phyloP scores from a whole-genome alignment of 2,888 invertebrate species.

The Callyntrura guangdongensis region DNA sequence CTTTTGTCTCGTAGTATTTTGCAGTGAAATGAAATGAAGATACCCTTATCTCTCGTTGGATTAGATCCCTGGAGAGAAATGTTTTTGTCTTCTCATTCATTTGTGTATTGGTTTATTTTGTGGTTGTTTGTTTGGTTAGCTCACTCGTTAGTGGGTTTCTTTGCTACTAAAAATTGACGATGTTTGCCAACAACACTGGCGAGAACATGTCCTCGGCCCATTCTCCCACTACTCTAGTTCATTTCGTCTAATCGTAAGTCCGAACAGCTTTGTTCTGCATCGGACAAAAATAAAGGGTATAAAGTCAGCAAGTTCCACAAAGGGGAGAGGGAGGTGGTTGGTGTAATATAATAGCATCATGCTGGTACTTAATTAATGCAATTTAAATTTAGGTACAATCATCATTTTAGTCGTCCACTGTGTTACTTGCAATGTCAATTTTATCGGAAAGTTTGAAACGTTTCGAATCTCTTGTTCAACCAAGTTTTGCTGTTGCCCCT shows the following conservation, averaged over 20 bases:
- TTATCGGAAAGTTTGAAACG: no score
- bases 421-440: no score
- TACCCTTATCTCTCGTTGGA: conserved; percentile 71
- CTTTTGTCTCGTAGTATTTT: conserved; percentile 46
- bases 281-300: neutral
- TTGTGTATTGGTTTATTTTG: conserved; percentile 46
- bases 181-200: conserved; percentile 22
- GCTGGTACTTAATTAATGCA: conserved; percentile 56
- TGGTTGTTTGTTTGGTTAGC: conserved; percentile 49
- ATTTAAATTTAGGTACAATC: neutral
- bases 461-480: no score
- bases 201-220: neutral
- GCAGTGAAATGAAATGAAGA: conserved; percentile 71
- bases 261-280: neutral
- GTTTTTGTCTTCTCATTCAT: conserved; percentile 66
- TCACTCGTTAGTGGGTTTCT: conserved; percentile 31
- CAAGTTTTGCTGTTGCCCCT: no score
- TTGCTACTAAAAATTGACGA: conserved; percentile 15
- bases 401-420: no score
- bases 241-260: neutral
- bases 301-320: neutral
- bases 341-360: conserved; percentile 43
- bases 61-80: conserved; percentile 76
- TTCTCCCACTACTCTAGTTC: neutral
- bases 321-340: neutral